A percentile compares a stretch with the other conserved stretches of the same genome.
These are phyloP conservation scores for Rattus rattus DNA, from an alignment of 2,113 vertebrate species.

Conservation along the genomic window DNA sequence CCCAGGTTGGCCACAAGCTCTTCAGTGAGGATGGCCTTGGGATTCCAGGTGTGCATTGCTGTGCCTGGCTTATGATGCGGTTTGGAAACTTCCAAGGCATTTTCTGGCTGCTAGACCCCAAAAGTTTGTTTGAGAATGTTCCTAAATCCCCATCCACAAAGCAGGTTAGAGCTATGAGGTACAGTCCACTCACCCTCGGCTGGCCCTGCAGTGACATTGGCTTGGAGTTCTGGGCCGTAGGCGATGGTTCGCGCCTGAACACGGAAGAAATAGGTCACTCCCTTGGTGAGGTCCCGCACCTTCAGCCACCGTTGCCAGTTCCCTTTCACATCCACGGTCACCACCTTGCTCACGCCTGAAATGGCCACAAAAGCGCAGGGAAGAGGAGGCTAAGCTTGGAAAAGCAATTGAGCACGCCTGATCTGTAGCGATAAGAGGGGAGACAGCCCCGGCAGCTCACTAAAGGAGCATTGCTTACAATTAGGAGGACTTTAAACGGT, in stretches of 20 bases:
- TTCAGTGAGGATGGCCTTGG: background rate
- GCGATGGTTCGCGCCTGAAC: slow-evolving; percentile 94
- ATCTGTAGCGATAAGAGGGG: slow-evolving; percentile 59
- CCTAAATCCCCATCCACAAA: background rate
- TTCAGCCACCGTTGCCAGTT: slow-evolving; percentile 96
- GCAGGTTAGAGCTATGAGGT: background rate
- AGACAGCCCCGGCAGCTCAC: slow-evolving; percentile 72
- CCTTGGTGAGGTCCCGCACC: slow-evolving; percentile 94
- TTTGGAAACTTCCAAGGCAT: background rate
- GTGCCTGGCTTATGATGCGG: background rate
- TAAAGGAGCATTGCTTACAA: slow-evolving; percentile 81
- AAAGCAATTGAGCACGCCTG: slow-evolving; percentile 29
- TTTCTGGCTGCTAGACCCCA: background rate
- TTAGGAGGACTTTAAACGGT: slow-evolving; percentile 80
- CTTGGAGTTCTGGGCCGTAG: slow-evolving; percentile 92
- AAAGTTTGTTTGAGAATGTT: fast-evolving
- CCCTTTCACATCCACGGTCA: slow-evolving; percentile 95
- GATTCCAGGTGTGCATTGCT: background rate
- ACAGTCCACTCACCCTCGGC: slow-evolving; percentile 89
- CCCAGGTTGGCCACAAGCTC: background rate
- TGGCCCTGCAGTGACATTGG: slow-evolving; percentile 94
- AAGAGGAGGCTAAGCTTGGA: background rate
- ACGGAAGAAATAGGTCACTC: slow-evolving; percentile 92
- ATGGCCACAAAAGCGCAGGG: background rate
- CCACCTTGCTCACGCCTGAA: slow-evolving; percentile 95